Base-by-base conservation (phyloP, 2,113 vertebrate genomes). In the Callocephalon fimbriatum region DNA sequence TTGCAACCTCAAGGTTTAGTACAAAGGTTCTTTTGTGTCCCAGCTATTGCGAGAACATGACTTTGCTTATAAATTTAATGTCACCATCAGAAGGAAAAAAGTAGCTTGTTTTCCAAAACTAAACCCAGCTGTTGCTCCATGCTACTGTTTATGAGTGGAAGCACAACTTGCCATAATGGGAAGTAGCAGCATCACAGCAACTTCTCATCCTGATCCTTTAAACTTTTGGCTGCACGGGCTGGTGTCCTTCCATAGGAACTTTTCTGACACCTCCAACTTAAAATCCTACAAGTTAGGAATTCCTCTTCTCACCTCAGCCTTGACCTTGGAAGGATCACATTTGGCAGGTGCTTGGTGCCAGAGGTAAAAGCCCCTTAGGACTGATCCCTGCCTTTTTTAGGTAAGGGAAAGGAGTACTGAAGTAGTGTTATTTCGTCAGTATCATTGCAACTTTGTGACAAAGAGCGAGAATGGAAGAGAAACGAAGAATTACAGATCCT, bases 181-280 rank as follows among this genome's bases (percentile, higher is more conserved):
- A 74, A 78, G 50, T 68, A 26, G 38, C 29, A 68, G 27, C 37
- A 21, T 82, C 37, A 56, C 27, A 62, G 12, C 11, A 20, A 15
- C 59, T 54, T 85, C 8, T 76, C 10, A 16, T 81, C 21, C n/a
- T 79, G 62, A 65, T 59, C 29, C 29, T 58, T 88, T 0, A 1
- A 53, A 74, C 9, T 79, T 88, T 26, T 51, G 19, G 25, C 42
- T 65, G 21, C 37, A 32, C 29, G 54, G 17, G 5, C n/a, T 1
- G 0, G 29, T 58, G 9, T 47, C 29, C 29, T 12, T 11, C 22
- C 0, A 0, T 19, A 37, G n/a, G n/a, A 65, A 65, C n/a, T 75
- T 58, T 73, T 50, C 58, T 53, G 54, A 65, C 18, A 47, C 38
- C 35, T 80, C 26, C 35, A 44, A 12, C 26, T 75, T 65, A 75